Evolutionary conservation across 2,797 vertebrate species (phyloP), one percentile per base, ranked within the genome.

Genomic region (Hyperoplus lanceolatus): DNA sequence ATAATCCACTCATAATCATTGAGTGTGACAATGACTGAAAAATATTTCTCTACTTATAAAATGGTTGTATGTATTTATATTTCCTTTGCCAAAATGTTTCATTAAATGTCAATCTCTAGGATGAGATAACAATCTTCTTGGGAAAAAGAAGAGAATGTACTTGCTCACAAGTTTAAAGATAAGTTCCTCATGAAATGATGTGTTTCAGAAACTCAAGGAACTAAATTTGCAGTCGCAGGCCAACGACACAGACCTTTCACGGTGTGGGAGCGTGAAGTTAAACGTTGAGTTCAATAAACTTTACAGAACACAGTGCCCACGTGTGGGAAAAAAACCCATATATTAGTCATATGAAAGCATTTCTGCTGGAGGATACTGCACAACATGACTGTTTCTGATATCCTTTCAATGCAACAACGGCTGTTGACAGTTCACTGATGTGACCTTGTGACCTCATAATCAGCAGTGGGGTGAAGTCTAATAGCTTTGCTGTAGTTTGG

Each of bases 391-490:
- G 4, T 56, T n/a, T 70, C 21, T 15, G 10, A 50, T 39, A 55
- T 9, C 43, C 7, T 51, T 9, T 70, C 3, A 14, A 18, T 55
- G 16, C 43, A 62, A 42, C 38, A 45, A 3, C 15, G 79, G 16
- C 50, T 60, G 63, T 54, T 45, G 49, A 62, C 43, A 41, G 16
- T 13, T 72, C 36, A 69, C 45, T 41, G 36, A 58, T 50, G 21
- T 54, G 57, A 85, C 57, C 42, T 70, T 13, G 5, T 55, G 70
- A 62, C 14, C 39, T 55, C 65, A 16, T 21, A 58, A 57, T 62
- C 51, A 61, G 38, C 62, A 53, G 8, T 4, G 3, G 66, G 6
- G 62, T 64, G 11, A 18, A 65, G 12, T 45, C 38, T 2, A 42
- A 55, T 15, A 41, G 38, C 13, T 48, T 55, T 9, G 13, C 12